Percentiles rank a stretch among this genome's conserved stretches.
phyloP scores from a whole-genome alignment of 2,113 vertebrate species.

The Colaptes auratus region DNA sequence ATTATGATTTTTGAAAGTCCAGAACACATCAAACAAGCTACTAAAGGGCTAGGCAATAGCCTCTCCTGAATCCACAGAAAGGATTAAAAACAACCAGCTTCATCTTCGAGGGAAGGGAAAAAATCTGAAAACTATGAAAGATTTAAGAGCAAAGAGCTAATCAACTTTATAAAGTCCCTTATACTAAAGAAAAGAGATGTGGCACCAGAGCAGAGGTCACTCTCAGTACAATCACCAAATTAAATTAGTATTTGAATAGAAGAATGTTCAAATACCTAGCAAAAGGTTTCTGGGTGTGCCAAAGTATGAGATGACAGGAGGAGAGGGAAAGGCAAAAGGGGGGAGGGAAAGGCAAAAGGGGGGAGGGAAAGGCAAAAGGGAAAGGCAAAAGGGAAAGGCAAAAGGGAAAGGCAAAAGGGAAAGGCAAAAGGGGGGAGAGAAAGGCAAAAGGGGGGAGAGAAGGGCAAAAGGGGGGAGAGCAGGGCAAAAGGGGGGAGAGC shows the following conservation, averaged over 20 bases:
- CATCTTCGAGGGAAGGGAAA: background rate
- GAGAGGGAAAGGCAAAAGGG: background rate
- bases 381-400: no score
- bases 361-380: background rate
- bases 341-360: background rate
- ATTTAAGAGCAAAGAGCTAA: background rate
- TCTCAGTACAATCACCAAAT: background rate
- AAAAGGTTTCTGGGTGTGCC: background rate
- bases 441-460: no score
- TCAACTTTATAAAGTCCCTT: background rate
- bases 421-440: no score
- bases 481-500: no score
- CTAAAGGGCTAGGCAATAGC: accelerated
- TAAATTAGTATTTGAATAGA: background rate
- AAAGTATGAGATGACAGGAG: no score
- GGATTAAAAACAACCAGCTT: background rate
- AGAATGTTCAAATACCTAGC: background rate
- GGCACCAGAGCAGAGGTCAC: background rate
- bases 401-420: no score
- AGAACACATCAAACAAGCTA: background rate
- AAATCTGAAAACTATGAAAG: background rate
- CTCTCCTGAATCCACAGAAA: background rate
- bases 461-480: no score
- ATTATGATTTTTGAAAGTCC: background rate
- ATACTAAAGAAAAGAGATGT: background rate